Conservation (phyloP, 2,888 invertebrate genomes). For the Osedax frankpressi region DNA sequence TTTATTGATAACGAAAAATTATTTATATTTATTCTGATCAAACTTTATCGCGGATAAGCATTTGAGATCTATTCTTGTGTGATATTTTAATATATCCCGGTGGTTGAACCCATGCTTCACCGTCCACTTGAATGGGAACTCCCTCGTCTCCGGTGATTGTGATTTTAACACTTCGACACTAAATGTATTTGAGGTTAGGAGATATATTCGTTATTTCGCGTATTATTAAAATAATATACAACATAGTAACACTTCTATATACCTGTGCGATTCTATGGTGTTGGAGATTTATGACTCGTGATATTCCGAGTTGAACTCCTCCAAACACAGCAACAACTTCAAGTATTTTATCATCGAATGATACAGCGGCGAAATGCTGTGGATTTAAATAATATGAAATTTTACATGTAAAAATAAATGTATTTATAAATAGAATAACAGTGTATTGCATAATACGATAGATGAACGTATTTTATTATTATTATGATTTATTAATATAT, state of each 20-base stretch:
- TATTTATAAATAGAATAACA: no score
- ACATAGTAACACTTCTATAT: constrained; percentile 3
- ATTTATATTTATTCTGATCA: no score
- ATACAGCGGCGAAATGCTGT: constrained; percentile 69
- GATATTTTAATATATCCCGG: constrained; percentile 88
- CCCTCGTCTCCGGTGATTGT: constrained; percentile 76
- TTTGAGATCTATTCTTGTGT: constrained; percentile 91
- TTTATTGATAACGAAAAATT: no score
- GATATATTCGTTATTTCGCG: no score
- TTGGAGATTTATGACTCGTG: constrained; percentile 80
- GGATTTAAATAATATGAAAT: constrained; percentile 23
- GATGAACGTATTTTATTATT: background rate
- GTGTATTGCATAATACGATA: no score
- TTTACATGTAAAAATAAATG: no score
- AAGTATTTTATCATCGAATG: constrained; percentile 85
- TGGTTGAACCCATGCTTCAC: constrained; percentile 93
- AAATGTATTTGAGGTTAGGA: no score
- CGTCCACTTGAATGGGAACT: constrained; percentile 88
- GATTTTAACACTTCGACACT: constrained; percentile 82
- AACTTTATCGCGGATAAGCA: constrained; percentile 76
- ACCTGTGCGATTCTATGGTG: constrained; percentile 87
- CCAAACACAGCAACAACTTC: constrained; percentile 97
- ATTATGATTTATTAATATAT: background rate
- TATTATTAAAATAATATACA: no score
- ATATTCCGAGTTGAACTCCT: constrained; percentile 92